Conservation (phyloP, 2,797 vertebrate species). For the Rousettus madagascariensis region DNA sequence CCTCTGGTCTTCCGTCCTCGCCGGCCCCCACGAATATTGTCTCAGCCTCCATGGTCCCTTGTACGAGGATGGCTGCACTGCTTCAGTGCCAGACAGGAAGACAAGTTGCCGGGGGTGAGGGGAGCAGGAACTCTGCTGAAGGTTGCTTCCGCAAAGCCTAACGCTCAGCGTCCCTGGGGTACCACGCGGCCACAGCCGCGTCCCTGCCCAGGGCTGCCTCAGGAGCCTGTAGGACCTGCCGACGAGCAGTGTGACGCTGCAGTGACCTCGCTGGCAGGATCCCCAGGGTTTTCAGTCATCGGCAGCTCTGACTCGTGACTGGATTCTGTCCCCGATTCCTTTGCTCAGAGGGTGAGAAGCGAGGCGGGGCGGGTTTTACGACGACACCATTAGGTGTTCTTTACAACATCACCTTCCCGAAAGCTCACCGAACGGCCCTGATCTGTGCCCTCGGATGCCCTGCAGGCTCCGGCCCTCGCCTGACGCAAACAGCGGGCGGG, state of each 20-base stretch:
- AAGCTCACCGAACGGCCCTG: not conserved
- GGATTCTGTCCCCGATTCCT: not conserved
- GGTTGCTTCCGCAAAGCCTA: not conserved
- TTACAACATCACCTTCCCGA: not conserved
- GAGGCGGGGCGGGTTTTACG: not conserved
- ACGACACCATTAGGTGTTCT: not conserved
- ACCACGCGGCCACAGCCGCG: rapidly evolving
- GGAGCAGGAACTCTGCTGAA: not conserved
- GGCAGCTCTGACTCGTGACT: not conserved
- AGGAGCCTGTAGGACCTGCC: not conserved
- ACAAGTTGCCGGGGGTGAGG: not conserved
- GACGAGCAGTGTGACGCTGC: rapidly evolving
- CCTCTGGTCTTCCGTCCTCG: not conserved
- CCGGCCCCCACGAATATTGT: not conserved
- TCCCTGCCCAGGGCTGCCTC: not conserved
- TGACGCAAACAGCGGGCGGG: rapidly evolving
- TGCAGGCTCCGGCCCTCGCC: rapidly evolving
- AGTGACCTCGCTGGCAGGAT: not conserved
- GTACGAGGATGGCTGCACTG: not conserved
- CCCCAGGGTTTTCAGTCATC: not conserved
- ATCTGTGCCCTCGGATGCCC: not conserved
- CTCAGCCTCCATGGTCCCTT: not conserved
- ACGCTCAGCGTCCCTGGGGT: not conserved
- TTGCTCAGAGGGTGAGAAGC: not conserved
- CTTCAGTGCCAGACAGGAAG: not conserved